Evolutionary conservation across 2,888 invertebrate species (phyloP).

Genomic region (Glaucopsyche alexis): DNA sequence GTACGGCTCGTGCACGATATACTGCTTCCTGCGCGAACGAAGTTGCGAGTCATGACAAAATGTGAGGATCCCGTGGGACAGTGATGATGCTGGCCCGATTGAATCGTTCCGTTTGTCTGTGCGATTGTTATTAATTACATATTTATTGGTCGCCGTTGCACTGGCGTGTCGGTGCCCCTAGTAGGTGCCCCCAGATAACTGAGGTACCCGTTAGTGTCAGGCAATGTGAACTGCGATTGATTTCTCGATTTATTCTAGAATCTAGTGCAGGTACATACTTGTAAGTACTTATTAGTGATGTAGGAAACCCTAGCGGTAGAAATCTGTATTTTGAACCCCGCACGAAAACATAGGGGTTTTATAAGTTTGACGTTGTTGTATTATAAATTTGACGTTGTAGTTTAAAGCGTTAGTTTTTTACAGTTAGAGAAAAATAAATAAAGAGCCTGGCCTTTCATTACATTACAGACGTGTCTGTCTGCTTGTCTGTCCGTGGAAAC

Average conservation of each 20-base stretch:
- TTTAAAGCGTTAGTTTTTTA: no score
- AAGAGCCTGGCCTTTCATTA: no score
- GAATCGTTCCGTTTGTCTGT: slow-evolving; percentile 54
- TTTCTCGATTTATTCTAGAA: not conserved
- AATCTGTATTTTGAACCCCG: no score
- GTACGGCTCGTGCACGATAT: no score
- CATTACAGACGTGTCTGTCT: no score
- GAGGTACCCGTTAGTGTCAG: not conserved
- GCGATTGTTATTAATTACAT: slow-evolving; percentile 66
- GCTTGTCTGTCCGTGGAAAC: no score
- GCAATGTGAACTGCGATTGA: not conserved
- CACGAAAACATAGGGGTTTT: no score
- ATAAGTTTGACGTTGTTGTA: no score
- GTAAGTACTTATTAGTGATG: not conserved
- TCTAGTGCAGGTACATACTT: not conserved
- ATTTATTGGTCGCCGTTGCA: slow-evolving; percentile 59
- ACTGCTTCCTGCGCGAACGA: no score
- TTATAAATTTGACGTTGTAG: no score
- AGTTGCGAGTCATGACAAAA: not conserved
- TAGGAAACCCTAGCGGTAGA: no score
- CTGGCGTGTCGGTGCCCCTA: not conserved
- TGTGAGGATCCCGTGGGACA: not conserved
- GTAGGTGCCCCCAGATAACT: not conserved
- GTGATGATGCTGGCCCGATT: slow-evolving; percentile 48
- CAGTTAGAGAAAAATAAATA: no score